phyloP scores from a whole-genome alignment of 2,113 vertebrate genomes.

The Tachysurus fulvidraco region DNA sequence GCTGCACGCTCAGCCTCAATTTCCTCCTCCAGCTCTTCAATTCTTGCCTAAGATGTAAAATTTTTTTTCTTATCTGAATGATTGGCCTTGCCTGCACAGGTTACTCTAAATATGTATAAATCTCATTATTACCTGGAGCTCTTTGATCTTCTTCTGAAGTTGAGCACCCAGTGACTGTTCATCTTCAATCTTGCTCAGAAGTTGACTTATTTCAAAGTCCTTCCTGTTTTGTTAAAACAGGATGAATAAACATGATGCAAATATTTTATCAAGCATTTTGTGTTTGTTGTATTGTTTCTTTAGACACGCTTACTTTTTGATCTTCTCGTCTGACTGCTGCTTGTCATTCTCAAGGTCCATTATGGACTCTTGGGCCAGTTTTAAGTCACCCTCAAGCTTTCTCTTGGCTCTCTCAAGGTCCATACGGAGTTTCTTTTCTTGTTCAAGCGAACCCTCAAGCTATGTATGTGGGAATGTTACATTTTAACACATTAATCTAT shows the following conservation, averaged over 20 bases:
- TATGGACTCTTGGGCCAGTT: conserved; percentile 84
- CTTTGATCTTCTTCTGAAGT: conserved; percentile 48
- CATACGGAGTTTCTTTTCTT: conserved; percentile 92
- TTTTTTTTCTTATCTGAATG: neutral
- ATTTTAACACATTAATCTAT: neutral
- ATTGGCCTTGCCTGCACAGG: conserved; percentile 1
- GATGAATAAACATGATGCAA: neutral
- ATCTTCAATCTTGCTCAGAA: conserved; percentile 43
- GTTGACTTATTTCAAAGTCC: neutral
- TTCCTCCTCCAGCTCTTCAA: conserved; percentile 74
- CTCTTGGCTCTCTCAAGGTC: conserved; percentile 88
- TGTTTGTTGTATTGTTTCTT: neutral
- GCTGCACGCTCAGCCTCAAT: conserved; percentile 74
- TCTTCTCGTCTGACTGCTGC: conserved; percentile 89
- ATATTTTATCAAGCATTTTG: neutral
- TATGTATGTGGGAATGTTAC: conserved; percentile 47
- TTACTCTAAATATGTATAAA: neutral
- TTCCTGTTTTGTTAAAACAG: neutral
- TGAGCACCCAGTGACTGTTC: conserved; percentile 45
- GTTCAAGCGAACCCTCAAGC: conserved; percentile 92
- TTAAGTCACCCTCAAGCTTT: conserved; percentile 92
- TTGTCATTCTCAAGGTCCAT: conserved; percentile 92
- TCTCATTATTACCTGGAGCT: conserved; percentile 22
- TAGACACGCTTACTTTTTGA: conserved; percentile 82
- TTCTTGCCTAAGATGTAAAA: conserved; percentile 61